Conservation (phyloP, 37 sponge, comb jelly and placozoan species). For the Aphrocallistes beatrix region DNA sequence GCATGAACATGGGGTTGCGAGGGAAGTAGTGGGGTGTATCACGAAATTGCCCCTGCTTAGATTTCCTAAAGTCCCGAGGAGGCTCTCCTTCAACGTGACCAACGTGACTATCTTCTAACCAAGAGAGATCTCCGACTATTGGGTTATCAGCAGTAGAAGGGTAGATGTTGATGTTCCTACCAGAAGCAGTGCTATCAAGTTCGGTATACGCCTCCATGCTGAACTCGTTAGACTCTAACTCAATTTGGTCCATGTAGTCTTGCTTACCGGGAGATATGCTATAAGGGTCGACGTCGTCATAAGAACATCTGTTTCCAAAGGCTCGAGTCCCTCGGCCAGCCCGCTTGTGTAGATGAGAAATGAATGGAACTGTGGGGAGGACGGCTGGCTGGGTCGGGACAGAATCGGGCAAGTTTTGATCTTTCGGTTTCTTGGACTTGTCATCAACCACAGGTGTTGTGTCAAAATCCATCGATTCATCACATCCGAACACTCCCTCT, state of each 20-base stretch:
- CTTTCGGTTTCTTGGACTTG: background rate
- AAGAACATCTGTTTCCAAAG: background rate
- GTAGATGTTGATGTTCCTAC: background rate
- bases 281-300: background rate
- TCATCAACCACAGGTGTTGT: background rate
- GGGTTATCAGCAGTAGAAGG: constrained; percentile 1
- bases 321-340: background rate
- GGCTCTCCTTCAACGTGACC: background rate
- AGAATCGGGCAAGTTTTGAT: background rate
- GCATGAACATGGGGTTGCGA: background rate
- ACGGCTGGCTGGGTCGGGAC: background rate
- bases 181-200: background rate
- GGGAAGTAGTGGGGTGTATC: background rate
- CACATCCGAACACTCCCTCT: background rate
- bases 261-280: background rate
- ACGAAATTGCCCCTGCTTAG: background rate
- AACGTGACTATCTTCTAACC: background rate
- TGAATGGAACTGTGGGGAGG: background rate
- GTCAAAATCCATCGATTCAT: background rate
- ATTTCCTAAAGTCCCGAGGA: background rate
- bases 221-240: background rate
- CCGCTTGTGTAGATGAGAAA: background rate
- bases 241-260: background rate
- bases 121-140: background rate
- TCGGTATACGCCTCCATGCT: background rate